Base-by-base conservation (phyloP, 92 coral and sea anemone genomes). In the Meandrina meandrites region DNA sequence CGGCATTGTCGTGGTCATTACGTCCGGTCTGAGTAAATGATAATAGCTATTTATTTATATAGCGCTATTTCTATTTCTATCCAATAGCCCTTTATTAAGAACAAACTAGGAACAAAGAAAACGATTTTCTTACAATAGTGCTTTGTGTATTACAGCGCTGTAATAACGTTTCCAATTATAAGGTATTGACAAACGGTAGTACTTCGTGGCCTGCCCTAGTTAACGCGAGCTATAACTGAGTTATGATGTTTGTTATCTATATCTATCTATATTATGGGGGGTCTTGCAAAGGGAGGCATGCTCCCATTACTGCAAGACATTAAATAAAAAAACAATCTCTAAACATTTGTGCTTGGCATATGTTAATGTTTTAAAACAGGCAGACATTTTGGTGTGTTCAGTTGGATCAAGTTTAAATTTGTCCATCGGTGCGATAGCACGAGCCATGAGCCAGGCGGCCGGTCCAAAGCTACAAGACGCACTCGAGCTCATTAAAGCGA, bases 381-480 rank as follows among this genome's bases (percentile, higher is more conserved):
- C 80, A 4, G 87, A 51, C 37, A 16, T 27, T 14, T 53, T 84
- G 69, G 87, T 84, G 45, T 84, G 87, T 35, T 84, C 87, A 72
- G 87, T 84, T 35, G 87, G 87, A 5, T 72, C 87, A 51, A 84
- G 36, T 54, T 36, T 84, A 71, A 84, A 84, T 72, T 50, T 84
- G 79, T 73, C 87, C 4, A 73, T 54, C 32, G 92, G 89, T 18
- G 85, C 92, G 27, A 60, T 88, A 62, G 92, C 91, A 21, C 67
- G 62, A 71, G 91, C 93, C 0, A 51, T 92, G 36, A 85, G 83
- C 72, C 27, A 56, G 22, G 89, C 78, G 27, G 94, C 88, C 45
- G 94, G 94, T 5, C 79, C 86, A 2, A 58, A 34, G 17, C 84
- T 89, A 74, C 79, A 70, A 64, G 83, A 82, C n/a, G 94, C 84